phyloP scores from a whole-genome alignment of 2,797 vertebrate genomes.

The Molossus molossus region DNA sequence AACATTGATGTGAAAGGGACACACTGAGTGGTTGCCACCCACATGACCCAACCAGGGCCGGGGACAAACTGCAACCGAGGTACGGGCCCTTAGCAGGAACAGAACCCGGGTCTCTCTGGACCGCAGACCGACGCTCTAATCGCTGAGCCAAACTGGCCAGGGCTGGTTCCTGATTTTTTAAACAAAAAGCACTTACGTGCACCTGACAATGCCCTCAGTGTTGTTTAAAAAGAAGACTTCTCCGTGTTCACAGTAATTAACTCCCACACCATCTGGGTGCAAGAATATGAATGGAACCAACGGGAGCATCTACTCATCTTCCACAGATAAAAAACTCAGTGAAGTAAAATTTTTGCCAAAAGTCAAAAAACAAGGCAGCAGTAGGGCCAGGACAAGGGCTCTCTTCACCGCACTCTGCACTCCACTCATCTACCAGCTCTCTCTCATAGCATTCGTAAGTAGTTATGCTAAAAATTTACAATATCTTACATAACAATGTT shows the following conservation, averaged over 20 bases:
- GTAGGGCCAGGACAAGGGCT: not conserved
- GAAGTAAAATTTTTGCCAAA: not conserved
- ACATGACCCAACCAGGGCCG: too few species aligned
- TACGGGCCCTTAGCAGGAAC: too few species aligned
- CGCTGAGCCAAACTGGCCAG: too few species aligned
- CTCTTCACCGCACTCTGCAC: not conserved
- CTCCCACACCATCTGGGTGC: not conserved
- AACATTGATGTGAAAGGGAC: too few species aligned
- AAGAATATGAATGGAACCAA: not conserved
- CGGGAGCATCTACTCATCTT: not conserved
- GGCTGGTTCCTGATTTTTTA: not conserved
- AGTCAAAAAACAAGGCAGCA: not conserved
- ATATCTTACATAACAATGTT: not conserved
- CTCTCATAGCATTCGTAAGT: not conserved
- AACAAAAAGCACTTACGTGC: not conserved
- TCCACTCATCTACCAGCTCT: not conserved
- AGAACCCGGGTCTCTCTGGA: too few species aligned
- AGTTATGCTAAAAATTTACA: not conserved
- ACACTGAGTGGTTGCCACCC: too few species aligned
- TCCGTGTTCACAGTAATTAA: not conserved
- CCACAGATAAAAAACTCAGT: not conserved
- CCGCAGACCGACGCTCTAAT: too few species aligned
- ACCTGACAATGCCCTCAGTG: not conserved
- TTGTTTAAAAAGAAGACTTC: slow-evolving; percentile 2
- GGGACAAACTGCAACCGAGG: too few species aligned